phyloP scores from a whole-genome alignment of 2,888 invertebrate species.

The Dendrolimus pini region DNA sequence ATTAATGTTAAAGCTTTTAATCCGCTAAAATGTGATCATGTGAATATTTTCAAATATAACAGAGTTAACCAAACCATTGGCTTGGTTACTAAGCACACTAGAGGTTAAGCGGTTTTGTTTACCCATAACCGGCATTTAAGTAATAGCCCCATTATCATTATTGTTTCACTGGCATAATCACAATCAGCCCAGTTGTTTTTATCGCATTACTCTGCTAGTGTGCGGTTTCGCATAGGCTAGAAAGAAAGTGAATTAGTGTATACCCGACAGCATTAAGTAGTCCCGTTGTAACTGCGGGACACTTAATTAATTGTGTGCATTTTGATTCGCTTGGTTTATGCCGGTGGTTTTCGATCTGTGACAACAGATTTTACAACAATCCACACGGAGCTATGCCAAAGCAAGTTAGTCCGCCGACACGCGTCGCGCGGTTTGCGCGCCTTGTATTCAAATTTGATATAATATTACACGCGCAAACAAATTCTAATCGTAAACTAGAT shows the following conservation, averaged over 20 bases:
- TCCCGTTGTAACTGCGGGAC: slow-evolving; percentile 22
- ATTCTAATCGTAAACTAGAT: slow-evolving; percentile 10
- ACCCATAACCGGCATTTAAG: neutral
- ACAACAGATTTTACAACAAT: slow-evolving; percentile 35
- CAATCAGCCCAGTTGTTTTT: slow-evolving; percentile 32
- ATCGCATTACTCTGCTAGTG: slow-evolving; percentile 28
- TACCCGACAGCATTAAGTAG: slow-evolving; percentile 38
- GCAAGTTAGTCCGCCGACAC: slow-evolving; percentile 46
- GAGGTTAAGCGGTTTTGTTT: neutral
- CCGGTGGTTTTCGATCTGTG: slow-evolving; percentile 56
- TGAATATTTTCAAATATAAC: neutral
- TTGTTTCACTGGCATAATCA: slow-evolving; percentile 27
- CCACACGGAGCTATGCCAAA: slow-evolving; percentile 6
- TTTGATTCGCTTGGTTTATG: slow-evolving; percentile 58
- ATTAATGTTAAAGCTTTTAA: too few species aligned
- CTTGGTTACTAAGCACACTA: too few species aligned
- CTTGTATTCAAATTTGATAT: slow-evolving; percentile 20
- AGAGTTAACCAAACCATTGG: neutral
- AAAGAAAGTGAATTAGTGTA: slow-evolving; percentile 61
- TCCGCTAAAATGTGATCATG: too few species aligned
- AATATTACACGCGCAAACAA: slow-evolving; percentile 22
- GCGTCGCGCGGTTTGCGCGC: slow-evolving; percentile 38
- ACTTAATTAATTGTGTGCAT: slow-evolving; percentile 38
- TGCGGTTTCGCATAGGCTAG: slow-evolving; percentile 35
- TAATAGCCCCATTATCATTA: neutral